phyloP scores from a whole-genome alignment of 2,113 vertebrate genomes.

The Oncorhynchus keta region DNA sequence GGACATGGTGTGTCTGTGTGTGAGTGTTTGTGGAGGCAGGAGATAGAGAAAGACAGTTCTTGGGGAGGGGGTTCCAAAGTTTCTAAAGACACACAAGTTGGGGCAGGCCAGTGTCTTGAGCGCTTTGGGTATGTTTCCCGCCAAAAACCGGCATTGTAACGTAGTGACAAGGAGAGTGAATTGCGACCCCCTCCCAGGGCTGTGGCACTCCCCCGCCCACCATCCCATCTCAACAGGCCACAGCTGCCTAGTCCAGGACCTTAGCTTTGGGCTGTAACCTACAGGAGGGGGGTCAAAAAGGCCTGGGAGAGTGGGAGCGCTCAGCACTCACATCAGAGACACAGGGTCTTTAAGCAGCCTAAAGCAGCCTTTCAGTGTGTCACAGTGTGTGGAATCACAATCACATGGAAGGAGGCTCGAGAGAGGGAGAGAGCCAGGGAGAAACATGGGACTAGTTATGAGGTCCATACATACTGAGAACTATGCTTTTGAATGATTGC shows the following conservation, averaged over 20 bases:
- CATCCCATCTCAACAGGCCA: conserved; percentile 21
- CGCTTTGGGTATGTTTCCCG: conserved; percentile 59
- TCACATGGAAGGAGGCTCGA: neutral
- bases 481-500: neutral
- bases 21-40: conserved; percentile 50
- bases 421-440: neutral
- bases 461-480: neutral
- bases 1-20: conserved; percentile 56
- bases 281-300: conserved; percentile 24
- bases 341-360: conserved; percentile 22
- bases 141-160: conserved; percentile 67
- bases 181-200: conserved; percentile 37
- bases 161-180: conserved; percentile 51
- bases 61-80: too few species aligned
- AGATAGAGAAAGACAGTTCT: conserved; percentile 34
- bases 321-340: conserved; percentile 39
- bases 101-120: conserved; percentile 48
- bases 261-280: conserved; percentile 6
- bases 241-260: conserved; percentile 54
- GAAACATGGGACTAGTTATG: neutral
- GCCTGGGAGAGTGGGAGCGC: conserved; percentile 22
- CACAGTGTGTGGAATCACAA: conserved; percentile 6
- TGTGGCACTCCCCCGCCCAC: conserved; percentile 14
- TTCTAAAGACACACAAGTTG: conserved; percentile 9
- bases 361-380: conserved; percentile 13